Conservation (phyloP, 2,888 invertebrate species). For the Cephus rjabovi region DNA sequence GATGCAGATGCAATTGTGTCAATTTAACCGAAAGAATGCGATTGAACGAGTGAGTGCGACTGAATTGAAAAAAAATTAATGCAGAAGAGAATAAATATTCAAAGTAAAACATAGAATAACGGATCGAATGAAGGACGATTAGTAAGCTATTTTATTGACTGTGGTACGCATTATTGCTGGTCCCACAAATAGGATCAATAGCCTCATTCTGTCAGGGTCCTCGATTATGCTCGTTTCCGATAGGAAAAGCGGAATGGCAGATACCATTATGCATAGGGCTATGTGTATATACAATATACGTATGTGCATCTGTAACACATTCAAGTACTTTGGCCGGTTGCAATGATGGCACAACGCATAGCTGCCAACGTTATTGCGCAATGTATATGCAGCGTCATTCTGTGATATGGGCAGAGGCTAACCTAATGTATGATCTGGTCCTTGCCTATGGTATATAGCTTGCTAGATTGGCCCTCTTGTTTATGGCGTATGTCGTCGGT, state of each 20-base stretch:
- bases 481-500: slow-evolving; percentile 10
- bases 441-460: slow-evolving; percentile 15
- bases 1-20: background rate
- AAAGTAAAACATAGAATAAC: background rate
- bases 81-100: background rate
- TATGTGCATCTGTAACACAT: background rate
- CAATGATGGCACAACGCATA: background rate
- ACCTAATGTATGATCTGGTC: slow-evolving; percentile 16
- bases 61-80: background rate
- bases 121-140: background rate
- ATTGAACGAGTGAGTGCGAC: background rate
- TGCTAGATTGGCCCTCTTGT: slow-evolving; percentile 20
- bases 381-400: slow-evolving; percentile 3
- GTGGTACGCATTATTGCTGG: background rate
- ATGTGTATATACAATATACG: background rate
- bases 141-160: background rate
- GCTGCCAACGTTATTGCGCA: slow-evolving; percentile 3
- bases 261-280: background rate
- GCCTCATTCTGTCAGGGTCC: background rate
- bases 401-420: background rate
- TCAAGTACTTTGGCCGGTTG: background rate
- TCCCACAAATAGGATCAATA: background rate
- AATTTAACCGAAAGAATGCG: background rate
- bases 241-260: background rate
- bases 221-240: background rate